These are phyloP conservation scores for Diplodus puntazzo DNA, from an alignment of 2,797 vertebrate genomes.

Conservation along the genomic window DNA sequence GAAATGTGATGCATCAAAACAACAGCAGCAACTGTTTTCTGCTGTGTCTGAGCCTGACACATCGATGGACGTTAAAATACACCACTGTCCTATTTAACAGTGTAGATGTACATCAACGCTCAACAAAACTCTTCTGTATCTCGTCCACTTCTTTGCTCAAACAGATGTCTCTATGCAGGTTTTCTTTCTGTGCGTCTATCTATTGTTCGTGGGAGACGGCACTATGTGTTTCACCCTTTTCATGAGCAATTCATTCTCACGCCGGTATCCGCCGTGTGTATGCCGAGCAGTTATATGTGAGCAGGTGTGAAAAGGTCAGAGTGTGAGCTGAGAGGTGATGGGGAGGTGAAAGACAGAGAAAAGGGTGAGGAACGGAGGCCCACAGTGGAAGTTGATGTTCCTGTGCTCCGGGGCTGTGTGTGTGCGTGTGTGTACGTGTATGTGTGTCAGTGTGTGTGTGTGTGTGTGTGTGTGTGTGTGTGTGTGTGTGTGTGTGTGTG, in stretches of 20 bases:
- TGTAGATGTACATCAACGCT: background rate
- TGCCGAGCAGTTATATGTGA: constrained; percentile 31
- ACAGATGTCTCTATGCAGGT: accelerated
- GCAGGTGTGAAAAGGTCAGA: constrained; percentile 72
- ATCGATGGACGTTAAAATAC: too few relatives aligned
- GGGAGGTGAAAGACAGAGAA: constrained; percentile 71
- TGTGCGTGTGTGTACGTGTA: constrained; percentile 34
- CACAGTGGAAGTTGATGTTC: constrained; percentile 81
- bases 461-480: constrained; percentile 39
- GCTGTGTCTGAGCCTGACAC: background rate
- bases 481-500: constrained; percentile 30
- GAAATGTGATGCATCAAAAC: background rate
- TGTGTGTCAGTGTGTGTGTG: constrained; percentile 40
- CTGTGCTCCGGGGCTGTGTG: constrained; percentile 75
- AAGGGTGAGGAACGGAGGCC: constrained; percentile 73
- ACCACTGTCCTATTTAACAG: background rate
- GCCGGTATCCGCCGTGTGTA: background rate
- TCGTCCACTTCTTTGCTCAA: background rate
- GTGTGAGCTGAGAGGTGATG: constrained; percentile 66
- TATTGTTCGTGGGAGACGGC: background rate
- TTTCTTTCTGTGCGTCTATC: background rate
- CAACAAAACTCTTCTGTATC: background rate
- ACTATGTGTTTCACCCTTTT: constrained; percentile 8
- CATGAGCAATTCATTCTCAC: constrained; percentile 20
- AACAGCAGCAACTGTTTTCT: background rate